phyloP scores from a whole-genome alignment of 2,797 vertebrate species.

The Siniperca undulata region DNA sequence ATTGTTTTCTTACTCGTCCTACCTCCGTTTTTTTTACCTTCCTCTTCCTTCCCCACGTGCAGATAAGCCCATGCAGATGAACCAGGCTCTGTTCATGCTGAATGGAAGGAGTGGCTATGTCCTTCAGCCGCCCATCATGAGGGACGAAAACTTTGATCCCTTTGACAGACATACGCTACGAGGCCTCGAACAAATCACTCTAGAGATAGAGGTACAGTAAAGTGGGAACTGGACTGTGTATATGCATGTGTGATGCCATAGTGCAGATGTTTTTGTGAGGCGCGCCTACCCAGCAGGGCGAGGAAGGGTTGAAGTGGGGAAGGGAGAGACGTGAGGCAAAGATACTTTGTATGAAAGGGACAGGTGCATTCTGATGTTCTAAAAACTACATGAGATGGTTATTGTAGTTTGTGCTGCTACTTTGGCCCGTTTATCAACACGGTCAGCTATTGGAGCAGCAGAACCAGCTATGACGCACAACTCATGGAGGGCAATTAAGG shows the following conservation, averaged over 20 bases:
- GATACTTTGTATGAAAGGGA: not conserved
- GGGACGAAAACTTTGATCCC: conserved; percentile 95
- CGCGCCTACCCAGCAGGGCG: not conserved
- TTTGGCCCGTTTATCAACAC: not conserved
- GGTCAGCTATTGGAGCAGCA: not conserved
- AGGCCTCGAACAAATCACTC: conserved; percentile 86
- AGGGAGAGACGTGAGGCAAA: not conserved
- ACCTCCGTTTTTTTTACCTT: not conserved
- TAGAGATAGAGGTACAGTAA: conserved; percentile 91
- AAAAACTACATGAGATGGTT: not conserved
- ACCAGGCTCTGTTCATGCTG: conserved; percentile 97
- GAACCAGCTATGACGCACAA: not conserved
- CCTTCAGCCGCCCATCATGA: conserved; percentile 94
- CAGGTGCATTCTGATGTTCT: not conserved
- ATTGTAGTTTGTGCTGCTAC: not conserved
- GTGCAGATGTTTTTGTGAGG: not conserved
- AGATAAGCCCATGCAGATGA: conserved; percentile 99
- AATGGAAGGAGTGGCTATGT: conserved; percentile 95
- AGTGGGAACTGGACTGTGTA: not conserved
- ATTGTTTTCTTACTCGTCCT: not conserved
- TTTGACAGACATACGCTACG: conserved; percentile 93
- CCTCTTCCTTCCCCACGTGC: not conserved
- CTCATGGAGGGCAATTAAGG: not conserved
- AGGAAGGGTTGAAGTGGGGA: no score
- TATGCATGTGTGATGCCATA: not conserved